phyloP scores from a whole-genome alignment of 2,888 invertebrate genomes.

The Itoplectis maculator region DNA sequence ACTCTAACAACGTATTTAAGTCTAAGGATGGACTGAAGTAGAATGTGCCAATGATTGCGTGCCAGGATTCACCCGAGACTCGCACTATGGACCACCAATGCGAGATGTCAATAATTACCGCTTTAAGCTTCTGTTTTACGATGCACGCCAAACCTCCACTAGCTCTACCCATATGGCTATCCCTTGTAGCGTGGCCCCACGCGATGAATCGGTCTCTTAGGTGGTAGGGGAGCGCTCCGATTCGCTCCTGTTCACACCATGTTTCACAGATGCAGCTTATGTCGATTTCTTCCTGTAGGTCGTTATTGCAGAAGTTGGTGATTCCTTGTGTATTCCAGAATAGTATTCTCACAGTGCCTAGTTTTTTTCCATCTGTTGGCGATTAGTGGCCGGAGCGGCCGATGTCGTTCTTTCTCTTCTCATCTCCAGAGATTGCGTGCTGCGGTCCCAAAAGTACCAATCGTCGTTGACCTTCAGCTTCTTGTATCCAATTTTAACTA shows the following conservation, averaged over 20 bases:
- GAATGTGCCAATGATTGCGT: slow-evolving; percentile 25
- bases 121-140: neutral
- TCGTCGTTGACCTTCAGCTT: slow-evolving; percentile 25
- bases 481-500: slow-evolving; percentile 20
- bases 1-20: slow-evolving; percentile 6
- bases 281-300: neutral
- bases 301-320: slow-evolving; percentile 7
- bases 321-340: slow-evolving; percentile 38
- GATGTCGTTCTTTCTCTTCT: slow-evolving; percentile 4
- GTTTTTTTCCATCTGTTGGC: slow-evolving; percentile 19
- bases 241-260: neutral
- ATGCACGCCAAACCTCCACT: slow-evolving; percentile 24
- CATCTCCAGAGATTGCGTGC: neutral
- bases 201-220: neutral
- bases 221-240: neutral
- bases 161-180: slow-evolving; percentile 23
- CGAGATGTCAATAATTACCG: slow-evolving; percentile 20
- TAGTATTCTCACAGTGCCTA: slow-evolving; percentile 16
- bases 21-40: slow-evolving; percentile 24
- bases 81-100: slow-evolving; percentile 37
- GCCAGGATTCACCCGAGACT: slow-evolving; percentile 13
- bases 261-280: slow-evolving; percentile 28
- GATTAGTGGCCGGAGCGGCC: neutral
- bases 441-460: slow-evolving; percentile 14
- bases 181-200: slow-evolving; percentile 4